Evolutionary conservation across 2,797 vertebrate genomes (phyloP).

Genomic region (Sebastes matsubarae): DNA sequence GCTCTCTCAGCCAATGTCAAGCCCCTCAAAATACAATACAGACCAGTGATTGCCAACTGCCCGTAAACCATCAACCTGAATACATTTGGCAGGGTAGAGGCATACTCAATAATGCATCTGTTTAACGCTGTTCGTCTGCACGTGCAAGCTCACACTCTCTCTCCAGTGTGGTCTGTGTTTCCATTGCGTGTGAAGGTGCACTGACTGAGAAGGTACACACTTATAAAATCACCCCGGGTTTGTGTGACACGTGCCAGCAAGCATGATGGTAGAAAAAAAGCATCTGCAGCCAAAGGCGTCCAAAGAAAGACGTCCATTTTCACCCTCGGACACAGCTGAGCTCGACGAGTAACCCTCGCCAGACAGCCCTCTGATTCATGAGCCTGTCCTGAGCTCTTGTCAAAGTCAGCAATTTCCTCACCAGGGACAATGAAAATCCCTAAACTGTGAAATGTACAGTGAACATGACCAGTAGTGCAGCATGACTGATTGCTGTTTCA

Average conservation of each 20-base stretch:
- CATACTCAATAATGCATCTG: constrained; percentile 19
- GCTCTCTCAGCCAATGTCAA: background rate
- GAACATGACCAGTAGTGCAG: constrained; percentile 3
- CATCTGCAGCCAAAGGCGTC: constrained; percentile 22
- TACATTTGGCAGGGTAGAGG: background rate
- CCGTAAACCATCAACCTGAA: background rate
- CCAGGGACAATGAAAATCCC: background rate
- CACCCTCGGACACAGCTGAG: background rate
- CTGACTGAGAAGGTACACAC: constrained; percentile 20
- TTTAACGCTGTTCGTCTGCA: background rate
- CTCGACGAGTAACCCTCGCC: background rate
- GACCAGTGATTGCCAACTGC: background rate
- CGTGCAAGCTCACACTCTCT: background rate
- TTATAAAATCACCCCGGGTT: constrained; percentile 31
- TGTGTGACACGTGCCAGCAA: constrained; percentile 33
- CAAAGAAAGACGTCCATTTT: constrained; percentile 1
- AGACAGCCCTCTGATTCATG: constrained; percentile 27
- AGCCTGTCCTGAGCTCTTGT: constrained; percentile 7
- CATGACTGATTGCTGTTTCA: background rate
- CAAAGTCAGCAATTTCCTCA: constrained; percentile 37
- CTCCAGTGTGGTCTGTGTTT: constrained; percentile 1
- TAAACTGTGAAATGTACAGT: constrained; percentile 14
- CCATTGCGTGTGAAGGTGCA: constrained; percentile 14
- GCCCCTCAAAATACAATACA: background rate
- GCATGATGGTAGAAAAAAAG: constrained; percentile 2